phyloP scores from a whole-genome alignment of 2,797 vertebrate species.

The Pangasius djambal region DNA sequence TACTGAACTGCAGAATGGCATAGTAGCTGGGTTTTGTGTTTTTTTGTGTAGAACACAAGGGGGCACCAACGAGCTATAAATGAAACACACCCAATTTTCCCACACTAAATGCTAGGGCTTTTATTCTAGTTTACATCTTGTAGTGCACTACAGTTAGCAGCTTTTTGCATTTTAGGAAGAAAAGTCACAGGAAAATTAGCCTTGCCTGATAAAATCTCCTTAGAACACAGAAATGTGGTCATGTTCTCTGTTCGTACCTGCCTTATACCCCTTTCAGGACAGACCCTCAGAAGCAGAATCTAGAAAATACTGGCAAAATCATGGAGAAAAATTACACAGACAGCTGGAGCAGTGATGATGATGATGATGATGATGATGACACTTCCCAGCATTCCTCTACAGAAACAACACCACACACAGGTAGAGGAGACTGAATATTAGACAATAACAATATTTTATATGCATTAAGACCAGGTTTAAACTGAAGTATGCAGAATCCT shows the following conservation, averaged over 20 bases:
- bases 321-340: conserved; percentile 72
- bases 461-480: background rate
- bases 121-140: conserved; percentile 38
- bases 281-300: conserved; percentile 68
- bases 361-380: conserved; percentile 63
- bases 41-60: conserved; percentile 63
- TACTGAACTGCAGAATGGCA: background rate
- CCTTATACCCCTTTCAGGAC: conserved; percentile 74
- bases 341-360: conserved; percentile 79
- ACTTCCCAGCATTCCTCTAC: conserved; percentile 26
- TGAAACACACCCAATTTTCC: conserved; percentile 39
- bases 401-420: conserved; percentile 64
- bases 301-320: conserved; percentile 74
- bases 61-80: conserved; percentile 71
- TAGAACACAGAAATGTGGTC: conserved; percentile 69
- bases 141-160: conserved; percentile 55
- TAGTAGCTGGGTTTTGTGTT: conserved; percentile 1
- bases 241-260: conserved; percentile 71
- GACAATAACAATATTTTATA: background rate
- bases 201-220: conserved; percentile 73
- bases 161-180: conserved; percentile 60
- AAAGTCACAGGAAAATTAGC: conserved; percentile 38
- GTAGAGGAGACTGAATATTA: conserved; percentile 57
- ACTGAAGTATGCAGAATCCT: background rate
- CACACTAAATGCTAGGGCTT: conserved; percentile 13